Base-by-base conservation (phyloP, 53 echinoderm and acorn worm genomes). In the Apostichopus leukothele region DNA sequence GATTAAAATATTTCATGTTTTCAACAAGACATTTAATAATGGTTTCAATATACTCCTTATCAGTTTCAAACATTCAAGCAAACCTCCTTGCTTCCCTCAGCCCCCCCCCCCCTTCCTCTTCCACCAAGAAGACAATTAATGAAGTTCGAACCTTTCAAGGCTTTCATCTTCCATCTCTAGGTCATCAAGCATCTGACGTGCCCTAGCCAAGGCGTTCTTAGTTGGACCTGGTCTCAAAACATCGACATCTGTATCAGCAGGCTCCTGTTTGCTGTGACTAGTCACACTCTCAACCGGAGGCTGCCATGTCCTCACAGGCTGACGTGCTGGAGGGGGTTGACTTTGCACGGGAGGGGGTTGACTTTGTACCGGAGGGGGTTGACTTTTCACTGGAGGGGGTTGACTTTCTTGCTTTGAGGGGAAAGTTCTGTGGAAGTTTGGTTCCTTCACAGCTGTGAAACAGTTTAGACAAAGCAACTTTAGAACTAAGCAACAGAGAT, bases 111-210 rank as follows among this genome's bases (percentile, higher is more conserved):
- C 7, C 3, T 4, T 0, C 9, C 10, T 1, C 10, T 55, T 55
- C 57, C 57, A 5, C 10, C 8, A 10, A 57, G 57, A 57, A 57
- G 14, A 76, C 50, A 52, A 76, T 27, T 76, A 11, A 39, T 76
- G 51, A 51, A 14, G 50, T 51, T 26, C 77, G 0, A 9, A 76
- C 77, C 77, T 76, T 76, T 76, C 77, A 9, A 76, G 50, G 50
- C 50, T 76, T 27, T 76, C 77, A 51, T 90, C 90, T 5, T 86
- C 86, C 5, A 85, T 85, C 73, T 84, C 92, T 5, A 76, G 75
- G 8, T 89, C 83, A 80, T 92, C 90, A 5, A 92, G 76, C 66
- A 92, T 89, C 75, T 87, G 87, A 51, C 67, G 89, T 67, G 92
- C 92, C 76, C 88, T 54, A 22, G 90, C 89, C 10, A 92, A 86